Evolutionary conservation across 1,140 invertebrate genomes (phyloP).

Genomic region (Diploscapter pachys): DNA sequence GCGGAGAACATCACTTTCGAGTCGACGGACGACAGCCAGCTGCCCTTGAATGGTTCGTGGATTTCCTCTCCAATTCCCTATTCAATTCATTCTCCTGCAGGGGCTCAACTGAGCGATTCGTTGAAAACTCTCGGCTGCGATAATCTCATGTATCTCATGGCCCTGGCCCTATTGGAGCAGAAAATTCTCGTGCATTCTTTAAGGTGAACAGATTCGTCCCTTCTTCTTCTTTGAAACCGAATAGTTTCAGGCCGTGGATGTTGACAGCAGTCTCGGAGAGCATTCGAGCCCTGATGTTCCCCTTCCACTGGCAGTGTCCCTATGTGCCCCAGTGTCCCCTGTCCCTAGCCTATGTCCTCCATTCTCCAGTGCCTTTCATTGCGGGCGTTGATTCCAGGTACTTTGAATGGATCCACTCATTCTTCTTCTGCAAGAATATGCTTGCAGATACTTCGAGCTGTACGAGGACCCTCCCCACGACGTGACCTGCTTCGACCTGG

Average conservation of each 20-base stretch:
- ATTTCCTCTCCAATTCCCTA: slow-evolving; percentile 63
- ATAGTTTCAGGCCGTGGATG: slow-evolving; percentile 77
- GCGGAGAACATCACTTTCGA: slow-evolving; percentile 80
- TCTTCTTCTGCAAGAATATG: slow-evolving; percentile 8
- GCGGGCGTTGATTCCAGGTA: slow-evolving; percentile 79
- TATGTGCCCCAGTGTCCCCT: slow-evolving; percentile 98
- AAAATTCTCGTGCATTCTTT: slow-evolving; percentile 61
- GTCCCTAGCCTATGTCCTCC: slow-evolving; percentile 76
- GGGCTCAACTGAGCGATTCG: slow-evolving; percentile 68
- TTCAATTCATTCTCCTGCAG: background rate
- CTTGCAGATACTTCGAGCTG: slow-evolving; percentile 86
- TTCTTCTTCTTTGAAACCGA: background rate
- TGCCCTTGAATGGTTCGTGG: slow-evolving; percentile 82
- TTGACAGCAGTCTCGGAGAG: slow-evolving; percentile 97
- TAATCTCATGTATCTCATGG: slow-evolving; percentile 82
- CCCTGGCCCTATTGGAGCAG: slow-evolving; percentile 89
- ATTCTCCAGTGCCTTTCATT: slow-evolving; percentile 92
- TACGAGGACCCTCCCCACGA: slow-evolving; percentile 86
- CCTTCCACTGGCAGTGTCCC: slow-evolving; percentile 99
- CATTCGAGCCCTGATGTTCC: slow-evolving; percentile 91
- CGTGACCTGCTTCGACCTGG: slow-evolving; percentile 94
- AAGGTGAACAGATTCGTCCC: background rate
- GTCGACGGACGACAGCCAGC: slow-evolving; percentile 87
- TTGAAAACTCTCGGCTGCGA: slow-evolving; percentile 87
- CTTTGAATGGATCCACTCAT: background rate